Percentiles rank a stretch among this genome's conserved stretches.
Evolutionary conservation across 2,888 invertebrate genomes (phyloP).

Genomic region (Julus scanicus): DNA sequence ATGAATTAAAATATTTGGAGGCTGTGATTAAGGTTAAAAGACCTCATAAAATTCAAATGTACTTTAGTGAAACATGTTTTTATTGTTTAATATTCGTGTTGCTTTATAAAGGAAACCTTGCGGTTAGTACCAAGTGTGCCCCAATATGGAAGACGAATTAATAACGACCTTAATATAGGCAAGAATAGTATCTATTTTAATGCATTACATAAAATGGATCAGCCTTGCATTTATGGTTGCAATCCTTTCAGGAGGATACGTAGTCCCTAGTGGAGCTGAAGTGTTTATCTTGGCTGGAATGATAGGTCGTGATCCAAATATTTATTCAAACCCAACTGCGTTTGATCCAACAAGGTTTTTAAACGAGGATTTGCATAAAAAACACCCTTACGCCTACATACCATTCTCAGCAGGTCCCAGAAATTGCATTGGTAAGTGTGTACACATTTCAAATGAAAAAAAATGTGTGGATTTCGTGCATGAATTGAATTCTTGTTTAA

Average conservation of each 20-base stretch:
- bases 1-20: constrained; percentile 68
- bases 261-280: constrained; percentile 9
- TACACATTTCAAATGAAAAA: too few relatives aligned
- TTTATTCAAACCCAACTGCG: constrained; percentile 74
- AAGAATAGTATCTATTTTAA: not conserved
- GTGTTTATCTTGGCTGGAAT: not conserved
- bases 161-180: constrained; percentile 65
- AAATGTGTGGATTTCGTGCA: too few relatives aligned
- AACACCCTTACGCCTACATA: constrained; percentile 71
- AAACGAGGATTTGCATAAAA: constrained; percentile 77
- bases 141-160: constrained; percentile 65
- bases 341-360: constrained; percentile 84
- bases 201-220: too few relatives aligned
- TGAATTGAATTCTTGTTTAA: too few relatives aligned
- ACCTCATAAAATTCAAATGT: too few relatives aligned
- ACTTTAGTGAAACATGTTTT: not conserved
- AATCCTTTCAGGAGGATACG: constrained; percentile 25
- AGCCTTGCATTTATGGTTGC: too few relatives aligned
- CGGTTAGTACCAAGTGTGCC: constrained; percentile 65
- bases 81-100: too few relatives aligned
- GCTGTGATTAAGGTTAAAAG: constrained; percentile 68
- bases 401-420: constrained; percentile 69
- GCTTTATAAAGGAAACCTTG: constrained; percentile 67
- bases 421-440: constrained; percentile 55
- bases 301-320: constrained; percentile 9